Conservation (phyloP, 2,113 vertebrate species). For the Dicrurus megarhynchus region DNA sequence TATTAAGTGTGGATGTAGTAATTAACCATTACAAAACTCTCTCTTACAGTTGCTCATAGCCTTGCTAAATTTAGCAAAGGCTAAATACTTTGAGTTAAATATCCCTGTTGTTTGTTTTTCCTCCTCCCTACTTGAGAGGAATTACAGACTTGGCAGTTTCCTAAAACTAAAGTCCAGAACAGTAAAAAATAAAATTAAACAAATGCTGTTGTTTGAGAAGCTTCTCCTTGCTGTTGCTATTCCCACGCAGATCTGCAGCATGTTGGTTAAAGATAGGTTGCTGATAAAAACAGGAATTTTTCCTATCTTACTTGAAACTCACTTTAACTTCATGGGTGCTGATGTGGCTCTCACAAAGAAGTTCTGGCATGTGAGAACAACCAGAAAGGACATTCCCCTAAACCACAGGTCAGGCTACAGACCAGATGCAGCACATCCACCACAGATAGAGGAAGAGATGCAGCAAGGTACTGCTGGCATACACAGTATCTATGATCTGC, state of each 20-base stretch:
- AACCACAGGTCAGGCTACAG: not conserved
- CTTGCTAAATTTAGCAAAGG: not conserved
- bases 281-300: not conserved
- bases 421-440: not conserved
- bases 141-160: not conserved
- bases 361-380: not conserved
- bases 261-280: accelerated
- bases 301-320: not conserved
- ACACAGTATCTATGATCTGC: accelerated
- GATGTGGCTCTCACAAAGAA: not conserved
- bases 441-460: accelerated
- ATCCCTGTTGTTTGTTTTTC: not conserved
- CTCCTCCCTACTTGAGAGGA: not conserved
- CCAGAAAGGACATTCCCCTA: not conserved
- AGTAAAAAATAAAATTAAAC: not conserved
- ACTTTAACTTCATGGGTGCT: not conserved
- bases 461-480: accelerated
- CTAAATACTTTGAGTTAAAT: not conserved
- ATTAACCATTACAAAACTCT: not conserved
- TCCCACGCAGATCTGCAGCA: not conserved
- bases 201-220: not conserved
- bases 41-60: not conserved
- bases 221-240: not conserved
- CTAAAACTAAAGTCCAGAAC: not conserved
- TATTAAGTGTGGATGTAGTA: not conserved